A percentile compares a stretch with the other conserved stretches of the same genome.
phyloP scores from a whole-genome alignment of 2,888 invertebrate genomes.

The Conomelus anceps region DNA sequence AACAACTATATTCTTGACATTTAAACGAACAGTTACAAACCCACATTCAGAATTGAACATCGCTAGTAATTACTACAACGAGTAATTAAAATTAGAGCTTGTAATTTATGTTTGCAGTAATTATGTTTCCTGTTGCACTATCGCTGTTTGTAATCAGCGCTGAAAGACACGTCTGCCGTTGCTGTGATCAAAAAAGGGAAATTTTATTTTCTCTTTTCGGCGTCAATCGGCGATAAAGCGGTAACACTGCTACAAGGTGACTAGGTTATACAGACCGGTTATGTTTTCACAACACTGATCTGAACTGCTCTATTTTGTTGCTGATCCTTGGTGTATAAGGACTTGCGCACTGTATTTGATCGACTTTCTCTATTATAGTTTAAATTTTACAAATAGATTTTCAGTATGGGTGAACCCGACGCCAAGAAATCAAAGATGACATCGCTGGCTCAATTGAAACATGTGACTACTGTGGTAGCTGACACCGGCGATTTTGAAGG shows the following conservation, averaged over 20 bases:
- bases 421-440: slow-evolving; percentile 55
- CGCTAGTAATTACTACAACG: not conserved
- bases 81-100: not conserved
- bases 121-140: not conserved
- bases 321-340: not conserved
- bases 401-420: slow-evolving; percentile 43
- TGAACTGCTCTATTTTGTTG: not conserved
- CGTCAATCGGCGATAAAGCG: not conserved
- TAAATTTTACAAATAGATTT: slow-evolving; percentile 11
- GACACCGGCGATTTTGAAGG: slow-evolving; percentile 99
- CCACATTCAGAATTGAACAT: not conserved
- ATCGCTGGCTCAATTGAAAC: slow-evolving; percentile 56
- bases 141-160: not conserved
- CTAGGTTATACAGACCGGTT: not conserved
- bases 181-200: not conserved
- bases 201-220: not conserved
- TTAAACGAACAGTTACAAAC: not conserved
- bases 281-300: not conserved
- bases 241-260: not conserved
- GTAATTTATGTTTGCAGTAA: not conserved
- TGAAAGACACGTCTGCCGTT: not conserved
- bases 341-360: not conserved
- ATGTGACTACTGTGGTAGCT: slow-evolving; percentile 87
- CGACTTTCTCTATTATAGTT: slow-evolving; percentile 13
- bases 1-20: not conserved